Percentiles rank a stretch among this genome's conserved stretches.
Evolutionary conservation across 2,113 vertebrate species (phyloP).

Genomic region (Haemorhous mexicanus): DNA sequence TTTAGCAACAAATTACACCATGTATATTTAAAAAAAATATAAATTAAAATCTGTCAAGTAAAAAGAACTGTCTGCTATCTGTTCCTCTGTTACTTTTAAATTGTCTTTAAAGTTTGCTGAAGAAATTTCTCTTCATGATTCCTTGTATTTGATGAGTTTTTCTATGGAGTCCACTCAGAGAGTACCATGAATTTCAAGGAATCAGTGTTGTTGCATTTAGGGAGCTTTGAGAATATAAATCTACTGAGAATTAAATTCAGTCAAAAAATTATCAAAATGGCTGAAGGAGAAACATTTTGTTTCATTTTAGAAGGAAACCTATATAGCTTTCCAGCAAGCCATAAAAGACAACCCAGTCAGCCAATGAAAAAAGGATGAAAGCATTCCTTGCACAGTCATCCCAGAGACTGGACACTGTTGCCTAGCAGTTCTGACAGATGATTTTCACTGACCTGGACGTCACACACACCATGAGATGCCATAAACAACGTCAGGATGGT

Average conservation of each 20-base stretch:
- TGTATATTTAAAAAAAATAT: conserved; percentile 37
- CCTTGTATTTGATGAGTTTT: not conserved
- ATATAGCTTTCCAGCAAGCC: not conserved
- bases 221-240: not conserved
- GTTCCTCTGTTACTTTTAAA: conserved; percentile 1
- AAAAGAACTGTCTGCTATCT: not conserved
- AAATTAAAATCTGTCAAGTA: not conserved
- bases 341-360: not conserved
- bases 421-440: not conserved
- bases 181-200: not conserved
- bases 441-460: not conserved
- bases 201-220: not conserved
- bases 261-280: not conserved
- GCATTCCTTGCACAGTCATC: not conserved
- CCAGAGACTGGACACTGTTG: not conserved
- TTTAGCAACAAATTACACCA: conserved; percentile 1
- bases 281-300: not conserved
- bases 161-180: not conserved
- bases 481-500: not conserved
- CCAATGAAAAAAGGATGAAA: not conserved
- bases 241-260: not conserved
- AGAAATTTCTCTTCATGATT: not conserved
- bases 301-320: not conserved
- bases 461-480: not conserved
- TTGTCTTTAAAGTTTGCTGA: conserved; percentile 1